Conservation (phyloP, 1,140 invertebrate genomes). For the Aphidius ervi region DNA sequence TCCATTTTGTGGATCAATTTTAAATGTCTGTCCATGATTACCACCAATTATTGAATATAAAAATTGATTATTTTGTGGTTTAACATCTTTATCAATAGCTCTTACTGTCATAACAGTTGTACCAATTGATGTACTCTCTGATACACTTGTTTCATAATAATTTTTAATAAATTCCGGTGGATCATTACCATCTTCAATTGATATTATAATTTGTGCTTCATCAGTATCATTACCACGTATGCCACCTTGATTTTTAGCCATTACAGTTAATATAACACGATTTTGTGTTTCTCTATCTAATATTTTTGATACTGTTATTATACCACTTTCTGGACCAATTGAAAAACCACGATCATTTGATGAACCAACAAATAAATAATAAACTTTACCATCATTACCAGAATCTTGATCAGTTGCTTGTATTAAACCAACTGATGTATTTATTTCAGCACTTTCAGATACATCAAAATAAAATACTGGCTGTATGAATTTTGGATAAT, state of each 20-base stretch:
- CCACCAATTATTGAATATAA: slow-evolving; percentile 85
- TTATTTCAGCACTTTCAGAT: slow-evolving; percentile 85
- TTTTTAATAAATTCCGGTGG: slow-evolving; percentile 83
- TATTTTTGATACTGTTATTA: slow-evolving; percentile 75
- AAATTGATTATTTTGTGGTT: slow-evolving; percentile 88
- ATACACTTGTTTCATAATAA: slow-evolving; percentile 71
- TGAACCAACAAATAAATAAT: slow-evolving; percentile 87
- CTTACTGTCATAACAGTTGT: slow-evolving; percentile 74
- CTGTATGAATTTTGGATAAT: slow-evolving; percentile 85
- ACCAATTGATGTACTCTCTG: slow-evolving; percentile 71
- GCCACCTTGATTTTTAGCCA: slow-evolving; percentile 91
- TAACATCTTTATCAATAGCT: slow-evolving; percentile 87
- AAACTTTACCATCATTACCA: slow-evolving; percentile 88
- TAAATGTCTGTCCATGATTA: slow-evolving; percentile 78
- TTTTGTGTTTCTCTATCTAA: slow-evolving; percentile 90
- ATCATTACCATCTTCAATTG: slow-evolving; percentile 93
- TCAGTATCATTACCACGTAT: slow-evolving; percentile 93
- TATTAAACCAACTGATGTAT: slow-evolving; percentile 79
- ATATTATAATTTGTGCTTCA: slow-evolving; percentile 88
- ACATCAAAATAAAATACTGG: slow-evolving; percentile 91
- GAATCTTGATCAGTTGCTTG: slow-evolving; percentile 87
- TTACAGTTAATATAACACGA: slow-evolving; percentile 81
- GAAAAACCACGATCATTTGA: slow-evolving; percentile 89
- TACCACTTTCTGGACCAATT: slow-evolving; percentile 79
- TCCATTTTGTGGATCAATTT: slow-evolving; percentile 82